These are phyloP conservation scores for Muraenolepis orangiensis DNA, from an alignment of 2,797 vertebrate genomes.

Conservation along the genomic window DNA sequence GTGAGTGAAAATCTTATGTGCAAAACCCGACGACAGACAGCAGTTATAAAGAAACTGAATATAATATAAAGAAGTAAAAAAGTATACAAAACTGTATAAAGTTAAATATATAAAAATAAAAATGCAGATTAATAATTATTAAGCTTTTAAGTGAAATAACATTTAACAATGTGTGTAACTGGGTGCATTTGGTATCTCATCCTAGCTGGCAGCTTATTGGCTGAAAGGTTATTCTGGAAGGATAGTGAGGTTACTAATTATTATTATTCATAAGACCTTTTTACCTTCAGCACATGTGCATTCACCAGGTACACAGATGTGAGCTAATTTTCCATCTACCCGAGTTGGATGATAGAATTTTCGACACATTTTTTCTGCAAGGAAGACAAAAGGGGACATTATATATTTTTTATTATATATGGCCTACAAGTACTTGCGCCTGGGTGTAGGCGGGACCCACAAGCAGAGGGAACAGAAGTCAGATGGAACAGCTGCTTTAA, in stretches of 20 bases:
- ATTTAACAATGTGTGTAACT: neutral
- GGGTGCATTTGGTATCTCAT: neutral
- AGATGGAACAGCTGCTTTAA: too few relatives aligned
- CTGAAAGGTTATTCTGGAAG: neutral
- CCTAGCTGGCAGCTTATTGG: neutral
- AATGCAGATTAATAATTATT: too few relatives aligned
- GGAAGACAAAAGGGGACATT: constrained; percentile 4
- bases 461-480: too few relatives aligned
- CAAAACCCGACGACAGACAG: too few relatives aligned
- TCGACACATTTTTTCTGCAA: constrained; percentile 63
- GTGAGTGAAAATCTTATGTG: too few relatives aligned
- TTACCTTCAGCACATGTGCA: constrained; percentile 83
- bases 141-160: neutral
- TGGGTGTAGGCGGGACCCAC: too few relatives aligned
- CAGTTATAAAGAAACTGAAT: too few relatives aligned
- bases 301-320: constrained; percentile 65
- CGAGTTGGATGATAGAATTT: constrained; percentile 78
- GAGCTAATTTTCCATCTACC: constrained; percentile 60
- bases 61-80: too few relatives aligned
- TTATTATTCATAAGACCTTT: neutral
- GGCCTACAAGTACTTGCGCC: too few relatives aligned
- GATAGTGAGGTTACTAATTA: neutral
- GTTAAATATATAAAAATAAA: too few relatives aligned
- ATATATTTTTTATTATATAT: too few relatives aligned
- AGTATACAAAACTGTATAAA: too few relatives aligned